These are phyloP conservation scores for Callionymus lyra DNA, from an alignment of 2,113 vertebrate genomes.

Conservation along the genomic window DNA sequence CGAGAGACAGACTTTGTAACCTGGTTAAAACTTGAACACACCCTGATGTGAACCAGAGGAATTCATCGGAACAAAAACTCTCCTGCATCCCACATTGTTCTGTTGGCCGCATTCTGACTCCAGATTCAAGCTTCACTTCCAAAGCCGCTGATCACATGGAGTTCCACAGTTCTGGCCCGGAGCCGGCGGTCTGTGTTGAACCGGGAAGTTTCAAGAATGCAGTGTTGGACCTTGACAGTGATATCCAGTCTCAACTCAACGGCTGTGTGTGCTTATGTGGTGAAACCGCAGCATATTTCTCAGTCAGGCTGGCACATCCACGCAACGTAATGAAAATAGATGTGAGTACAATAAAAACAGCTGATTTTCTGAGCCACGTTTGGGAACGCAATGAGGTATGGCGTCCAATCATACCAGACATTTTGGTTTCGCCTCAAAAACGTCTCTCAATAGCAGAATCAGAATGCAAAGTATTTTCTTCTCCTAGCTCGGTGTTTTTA, in stretches of 20 bases:
- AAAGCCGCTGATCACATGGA: conserved; percentile 12
- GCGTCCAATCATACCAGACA: no score
- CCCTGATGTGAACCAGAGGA: no score
- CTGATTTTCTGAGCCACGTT: conserved; percentile 1
- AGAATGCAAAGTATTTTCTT: no score
- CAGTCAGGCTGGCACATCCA: conserved; percentile 19
- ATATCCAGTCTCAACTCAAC: conserved; percentile 2
- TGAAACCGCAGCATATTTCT: conserved; percentile 30
- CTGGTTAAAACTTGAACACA: no score
- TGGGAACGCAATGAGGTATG: neutral
- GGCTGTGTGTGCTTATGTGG: conserved; percentile 21
- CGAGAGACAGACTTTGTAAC: no score
- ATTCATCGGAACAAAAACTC: no score
- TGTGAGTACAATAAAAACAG: conserved; percentile 21
- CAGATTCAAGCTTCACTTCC: conserved; percentile 31
- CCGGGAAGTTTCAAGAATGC: neutral
- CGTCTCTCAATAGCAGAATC: no score
- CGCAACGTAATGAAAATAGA: conserved; percentile 19
- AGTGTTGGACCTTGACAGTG: conserved; percentile 8
- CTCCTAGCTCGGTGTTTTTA: no score
- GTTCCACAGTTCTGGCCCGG: conserved; percentile 12
- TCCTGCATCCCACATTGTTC: no score
- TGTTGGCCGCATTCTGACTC: neutral
- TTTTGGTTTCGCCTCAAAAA: no score
- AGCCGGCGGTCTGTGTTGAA: conserved; percentile 3